phyloP scores from a whole-genome alignment of 2,797 vertebrate species.

The Helarctos malayanus region DNA sequence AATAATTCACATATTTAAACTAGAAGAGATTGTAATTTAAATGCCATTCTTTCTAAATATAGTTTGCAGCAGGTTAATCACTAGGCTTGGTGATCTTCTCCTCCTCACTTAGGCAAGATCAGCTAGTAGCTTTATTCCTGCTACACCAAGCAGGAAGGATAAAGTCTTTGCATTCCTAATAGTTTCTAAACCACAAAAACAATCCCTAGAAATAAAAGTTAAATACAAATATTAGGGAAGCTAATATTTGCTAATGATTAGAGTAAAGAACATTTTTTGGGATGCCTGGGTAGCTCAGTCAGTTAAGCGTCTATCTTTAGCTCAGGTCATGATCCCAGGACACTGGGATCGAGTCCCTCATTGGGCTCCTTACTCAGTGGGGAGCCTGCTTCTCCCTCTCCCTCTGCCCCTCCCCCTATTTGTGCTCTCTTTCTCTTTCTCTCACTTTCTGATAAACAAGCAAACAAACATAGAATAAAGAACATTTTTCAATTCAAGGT shows the following conservation, averaged over 20 bases:
- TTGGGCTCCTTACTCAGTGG: too few relatives aligned
- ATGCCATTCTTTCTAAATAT: not conserved
- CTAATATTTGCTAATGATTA: not conserved
- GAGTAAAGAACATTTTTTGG: not conserved
- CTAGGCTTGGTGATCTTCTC: not conserved
- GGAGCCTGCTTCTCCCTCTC: too few relatives aligned
- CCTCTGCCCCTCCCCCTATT: too few relatives aligned
- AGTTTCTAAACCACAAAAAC: not conserved
- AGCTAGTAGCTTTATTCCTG: not conserved
- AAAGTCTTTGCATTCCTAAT: not conserved
- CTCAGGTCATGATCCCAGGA: too few relatives aligned
- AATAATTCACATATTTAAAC: not conserved
- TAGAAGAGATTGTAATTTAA: not conserved
- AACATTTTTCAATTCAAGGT: not conserved
- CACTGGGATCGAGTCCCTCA: too few relatives aligned
- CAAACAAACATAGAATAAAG: not conserved
- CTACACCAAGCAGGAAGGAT: not conserved
- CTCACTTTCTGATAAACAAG: too few relatives aligned
- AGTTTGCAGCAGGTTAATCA: not conserved
- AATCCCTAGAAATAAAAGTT: not conserved
- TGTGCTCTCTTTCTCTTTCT: too few relatives aligned
- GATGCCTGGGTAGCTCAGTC: too few relatives aligned
- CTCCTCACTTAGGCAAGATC: not conserved
- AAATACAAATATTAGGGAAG: not conserved
- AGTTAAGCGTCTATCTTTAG: too few relatives aligned